Conservation (phyloP, 2,113 vertebrate genomes). For the Periophthalmodon schlosseri region DNA sequence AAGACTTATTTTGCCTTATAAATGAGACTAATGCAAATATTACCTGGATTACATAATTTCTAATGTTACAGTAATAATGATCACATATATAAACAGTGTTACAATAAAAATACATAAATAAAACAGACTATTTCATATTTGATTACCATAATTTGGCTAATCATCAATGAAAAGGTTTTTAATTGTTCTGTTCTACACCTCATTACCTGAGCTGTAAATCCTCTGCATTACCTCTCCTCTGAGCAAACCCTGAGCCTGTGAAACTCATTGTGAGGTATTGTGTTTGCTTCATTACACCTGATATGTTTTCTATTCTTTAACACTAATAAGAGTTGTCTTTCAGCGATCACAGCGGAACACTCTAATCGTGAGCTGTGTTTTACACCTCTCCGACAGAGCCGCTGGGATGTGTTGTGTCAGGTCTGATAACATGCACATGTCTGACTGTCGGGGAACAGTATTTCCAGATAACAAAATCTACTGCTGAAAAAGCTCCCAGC, state of each 20-base stretch:
- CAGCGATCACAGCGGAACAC: constrained; percentile 23
- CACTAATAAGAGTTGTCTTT: constrained; percentile 30
- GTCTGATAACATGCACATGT: constrained; percentile 36
- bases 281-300: constrained; percentile 12
- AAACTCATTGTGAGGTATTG: constrained; percentile 10
- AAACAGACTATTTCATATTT: neutral
- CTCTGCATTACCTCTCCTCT: neutral
- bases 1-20: neutral
- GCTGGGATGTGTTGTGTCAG: constrained; percentile 25
- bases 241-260: neutral
- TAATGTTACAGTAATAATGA: neutral
- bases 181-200: constrained; percentile 35
- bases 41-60: neutral
- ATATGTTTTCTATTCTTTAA: constrained; percentile 25
- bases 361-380: constrained; percentile 28
- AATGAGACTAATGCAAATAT: neutral
- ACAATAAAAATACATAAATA: neutral
- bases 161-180: constrained; percentile 24
- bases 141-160: constrained; percentile 12
- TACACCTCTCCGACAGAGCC: constrained; percentile 32
- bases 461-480: constrained; percentile 35
- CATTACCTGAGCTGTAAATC: constrained; percentile 32
- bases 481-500: constrained; percentile 8
- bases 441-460: constrained; percentile 17
- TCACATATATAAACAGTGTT: neutral